Evolutionary conservation across 1,140 invertebrate species (phyloP).

Genomic region (Coelopa frigida): DNA sequence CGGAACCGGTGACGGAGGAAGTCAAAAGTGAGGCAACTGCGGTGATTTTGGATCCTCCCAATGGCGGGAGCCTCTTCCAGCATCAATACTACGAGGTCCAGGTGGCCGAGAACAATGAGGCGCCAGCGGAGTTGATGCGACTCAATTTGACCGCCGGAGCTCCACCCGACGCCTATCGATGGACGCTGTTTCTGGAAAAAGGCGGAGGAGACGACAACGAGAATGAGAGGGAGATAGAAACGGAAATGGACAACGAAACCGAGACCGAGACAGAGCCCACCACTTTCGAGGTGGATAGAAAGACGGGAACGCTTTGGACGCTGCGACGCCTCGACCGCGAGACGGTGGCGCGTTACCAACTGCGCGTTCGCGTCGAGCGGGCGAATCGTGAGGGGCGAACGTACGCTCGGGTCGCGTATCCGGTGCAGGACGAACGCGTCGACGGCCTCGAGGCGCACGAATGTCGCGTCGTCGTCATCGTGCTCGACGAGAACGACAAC

Average conservation of each 20-base stretch:
- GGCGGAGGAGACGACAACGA: constrained; percentile 27
- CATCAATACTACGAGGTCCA: constrained; percentile 71
- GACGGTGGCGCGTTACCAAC: constrained; percentile 54
- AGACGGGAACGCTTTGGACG: constrained; percentile 64
- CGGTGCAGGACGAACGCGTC: constrained; percentile 59
- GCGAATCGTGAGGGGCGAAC: constrained; percentile 46
- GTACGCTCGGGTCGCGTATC: constrained; percentile 64
- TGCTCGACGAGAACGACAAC: constrained; percentile 78
- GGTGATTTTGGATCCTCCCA: constrained; percentile 27
- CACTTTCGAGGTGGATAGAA: constrained; percentile 61
- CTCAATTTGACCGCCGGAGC: constrained; percentile 59
- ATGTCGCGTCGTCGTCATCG: constrained; percentile 56
- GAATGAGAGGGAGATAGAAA: constrained; percentile 54
- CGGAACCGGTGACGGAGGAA: constrained; percentile 43
- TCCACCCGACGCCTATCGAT: constrained; percentile 42
- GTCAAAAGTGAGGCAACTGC: constrained; percentile 2
- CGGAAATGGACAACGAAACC: constrained; percentile 14
- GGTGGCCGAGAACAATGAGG: constrained; percentile 63
- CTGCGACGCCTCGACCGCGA: constrained; percentile 64
- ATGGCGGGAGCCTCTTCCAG: constrained; percentile 51
- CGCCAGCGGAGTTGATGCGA: constrained; percentile 61
- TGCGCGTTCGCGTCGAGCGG: constrained; percentile 57
- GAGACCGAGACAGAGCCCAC: constrained; percentile 40
- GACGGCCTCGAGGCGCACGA: constrained; percentile 53
- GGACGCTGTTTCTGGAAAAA: constrained; percentile 35